Base-by-base conservation (phyloP, 2,888 invertebrate species). In the Agrochola macilenta region DNA sequence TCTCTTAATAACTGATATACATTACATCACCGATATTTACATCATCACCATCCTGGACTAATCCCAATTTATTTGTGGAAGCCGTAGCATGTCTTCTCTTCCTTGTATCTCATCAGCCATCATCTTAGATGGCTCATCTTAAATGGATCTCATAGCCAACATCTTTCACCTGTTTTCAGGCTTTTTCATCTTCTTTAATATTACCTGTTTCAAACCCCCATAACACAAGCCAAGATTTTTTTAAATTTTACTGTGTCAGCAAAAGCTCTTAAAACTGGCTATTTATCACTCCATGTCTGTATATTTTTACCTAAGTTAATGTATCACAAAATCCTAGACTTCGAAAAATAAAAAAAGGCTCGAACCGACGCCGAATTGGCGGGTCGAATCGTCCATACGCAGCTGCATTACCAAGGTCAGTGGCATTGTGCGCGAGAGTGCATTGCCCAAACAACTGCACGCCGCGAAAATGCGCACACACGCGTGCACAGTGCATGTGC, bases 331-430 rank as follows among this genome's bases (percentile, higher is more conserved):
- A 78, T 78, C 84, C 78, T 84, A 87, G 76, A 83, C 77, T 69
- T 35, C 26, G 43, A 76, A 85, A 83, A 85, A 81, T 75, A 80
- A 85, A 88, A n/a, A 69, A 86, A 83, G 77, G 76, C 78, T 80
- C 81, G 76, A 82, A 73, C 54, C 74, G 83, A 85, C 85, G 87
- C 91, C 91, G 90, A 93, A 92, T 89, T 90, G 90, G 87, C 83
- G 87, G 82, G 76, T 78, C 77, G 84, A 87, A 83, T 87, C 90
- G 87, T 90, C 91, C 91, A 92, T 89, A 90, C 90, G 95, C 96
- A 96, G 96, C 96, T 96, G 96, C 95, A 91, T 88, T 92, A 90
- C 92, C 91, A 95, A 95, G 96, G 96, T 96, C 96, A 95, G 95
- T 96, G 95, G 93, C 95, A 94, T 94, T 94, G 93, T 94, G 92